These are phyloP conservation scores for Parauchenoglanis punctatus DNA, from an alignment of 2,797 vertebrate genomes.

Conservation along the genomic window DNA sequence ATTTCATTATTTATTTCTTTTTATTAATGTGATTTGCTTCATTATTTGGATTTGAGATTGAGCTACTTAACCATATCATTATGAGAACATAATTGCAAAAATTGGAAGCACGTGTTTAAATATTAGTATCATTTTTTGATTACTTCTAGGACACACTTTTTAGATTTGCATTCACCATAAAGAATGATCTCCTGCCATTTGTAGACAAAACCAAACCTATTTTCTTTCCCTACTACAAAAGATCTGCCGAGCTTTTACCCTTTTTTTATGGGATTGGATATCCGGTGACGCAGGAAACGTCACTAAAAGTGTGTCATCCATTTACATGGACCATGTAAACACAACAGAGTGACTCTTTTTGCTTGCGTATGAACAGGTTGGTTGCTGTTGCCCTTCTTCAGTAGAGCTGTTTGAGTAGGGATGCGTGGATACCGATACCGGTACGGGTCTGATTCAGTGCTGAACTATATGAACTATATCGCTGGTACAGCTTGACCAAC, in stretches of 20 bases:
- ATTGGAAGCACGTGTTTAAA: background rate
- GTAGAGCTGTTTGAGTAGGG: background rate
- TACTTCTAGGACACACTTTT: background rate
- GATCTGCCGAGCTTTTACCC: background rate
- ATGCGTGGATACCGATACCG: background rate
- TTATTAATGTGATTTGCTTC: background rate
- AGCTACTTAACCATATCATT: background rate
- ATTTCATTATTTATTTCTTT: background rate
- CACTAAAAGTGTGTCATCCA: background rate
- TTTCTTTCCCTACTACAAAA: background rate
- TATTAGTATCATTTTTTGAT: background rate
- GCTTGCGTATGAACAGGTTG: background rate
- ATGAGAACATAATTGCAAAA: background rate
- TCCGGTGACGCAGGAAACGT: background rate
- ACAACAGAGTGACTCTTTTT: background rate
- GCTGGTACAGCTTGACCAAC: too few relatives aligned
- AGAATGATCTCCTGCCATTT: background rate
- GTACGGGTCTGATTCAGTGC: background rate
- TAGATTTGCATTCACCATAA: background rate
- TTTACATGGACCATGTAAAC: background rate
- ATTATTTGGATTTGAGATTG: background rate
- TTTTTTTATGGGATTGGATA: background rate
- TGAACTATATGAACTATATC: too few relatives aligned
- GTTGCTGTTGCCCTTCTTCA: too few relatives aligned
- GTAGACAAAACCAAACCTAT: background rate